Evolutionary conservation across 2,888 invertebrate species (phyloP).

Genomic region (Steromphala cineraria): DNA sequence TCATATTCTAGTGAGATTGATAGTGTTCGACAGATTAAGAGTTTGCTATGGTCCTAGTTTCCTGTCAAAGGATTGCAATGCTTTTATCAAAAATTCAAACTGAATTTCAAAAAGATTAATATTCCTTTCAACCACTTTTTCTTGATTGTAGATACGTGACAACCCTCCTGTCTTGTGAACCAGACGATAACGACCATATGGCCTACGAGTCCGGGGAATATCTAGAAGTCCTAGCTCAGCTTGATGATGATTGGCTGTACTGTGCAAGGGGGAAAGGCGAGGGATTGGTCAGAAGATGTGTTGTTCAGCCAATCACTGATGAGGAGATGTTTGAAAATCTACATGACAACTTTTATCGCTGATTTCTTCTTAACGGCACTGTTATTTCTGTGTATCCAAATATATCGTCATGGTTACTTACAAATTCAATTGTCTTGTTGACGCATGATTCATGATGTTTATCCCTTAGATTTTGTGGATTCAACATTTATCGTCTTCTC

Average conservation of each 20-base stretch:
- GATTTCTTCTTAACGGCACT: background rate
- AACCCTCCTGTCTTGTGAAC: conserved; percentile 35
- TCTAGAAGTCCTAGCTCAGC: conserved; percentile 52
- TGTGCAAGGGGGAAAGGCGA: conserved; percentile 51
- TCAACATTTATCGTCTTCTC: too few relatives aligned
- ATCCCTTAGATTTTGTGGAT: too few relatives aligned
- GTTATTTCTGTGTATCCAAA: background rate
- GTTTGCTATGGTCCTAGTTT: too few relatives aligned
- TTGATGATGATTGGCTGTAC: conserved; percentile 52
- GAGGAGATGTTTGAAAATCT: conserved; percentile 42
- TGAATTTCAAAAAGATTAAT: too few relatives aligned
- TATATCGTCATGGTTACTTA: background rate
- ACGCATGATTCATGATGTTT: too few relatives aligned
- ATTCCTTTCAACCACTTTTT: background rate
- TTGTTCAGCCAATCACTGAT: conserved; percentile 44
- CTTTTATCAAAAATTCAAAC: too few relatives aligned
- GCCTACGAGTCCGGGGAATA: conserved; percentile 43
- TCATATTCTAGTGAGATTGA: too few relatives aligned
- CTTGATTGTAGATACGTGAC: conserved; percentile 39
- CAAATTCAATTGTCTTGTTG: background rate
- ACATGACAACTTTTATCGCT: conserved; percentile 42
- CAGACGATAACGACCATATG: conserved; percentile 34
- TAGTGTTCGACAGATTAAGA: too few relatives aligned
- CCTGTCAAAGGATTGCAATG: too few relatives aligned
- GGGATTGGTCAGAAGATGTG: conserved; percentile 44